Evolutionary conservation across 2,888 invertebrate genomes (phyloP), one percentile per base, ranked within the genome.

Genomic region (Leptarthrus brevirostris): DNA sequence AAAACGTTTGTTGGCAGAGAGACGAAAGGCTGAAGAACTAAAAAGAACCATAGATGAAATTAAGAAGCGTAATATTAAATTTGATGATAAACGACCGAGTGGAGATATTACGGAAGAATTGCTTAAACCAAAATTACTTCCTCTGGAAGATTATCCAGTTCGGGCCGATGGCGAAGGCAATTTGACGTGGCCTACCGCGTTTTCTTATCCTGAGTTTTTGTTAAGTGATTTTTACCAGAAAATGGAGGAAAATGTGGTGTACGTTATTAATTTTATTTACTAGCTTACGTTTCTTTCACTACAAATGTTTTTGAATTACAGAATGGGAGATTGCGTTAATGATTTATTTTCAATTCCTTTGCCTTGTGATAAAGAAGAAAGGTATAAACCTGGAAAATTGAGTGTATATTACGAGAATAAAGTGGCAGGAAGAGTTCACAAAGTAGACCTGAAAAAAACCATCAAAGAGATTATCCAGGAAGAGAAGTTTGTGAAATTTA

Each of bases 121-220:
- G 16, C 79, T 90, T 10, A 89, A 90, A 72, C 91, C 93, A 0
- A 87, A 87, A 79, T 86, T 92, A 78, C 89, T 92, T 0, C 90
- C 91, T 36, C 86, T 91, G 3, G 88, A 88, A 52, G 88, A 90
- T 72, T 85, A 87, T 74, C 87, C 89, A 66, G 93, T 94, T 0
- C 87, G 88, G 79, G 79, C 93, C 10, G 86, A 89, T 79, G 84
- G 89, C 0, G 79, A 86, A 12, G 86, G 85, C 10, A 82, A 85
- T 49, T 84, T 98, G 10, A 85, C 91, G 66, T 98, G 97, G 97
- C 97, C 97, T 0, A 91, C 96, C 0, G 86, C 94, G 16, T 90
- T 97, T 78, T 86, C 95, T 10, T 98, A 97, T 84, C 97, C 97
- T 0, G 96, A 97, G 84, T 91, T 91, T 81, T 87, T 91, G 74